Evolutionary conservation across 2,797 vertebrate species (phyloP).

Genomic region (Acanthurus leucopareius): DNA sequence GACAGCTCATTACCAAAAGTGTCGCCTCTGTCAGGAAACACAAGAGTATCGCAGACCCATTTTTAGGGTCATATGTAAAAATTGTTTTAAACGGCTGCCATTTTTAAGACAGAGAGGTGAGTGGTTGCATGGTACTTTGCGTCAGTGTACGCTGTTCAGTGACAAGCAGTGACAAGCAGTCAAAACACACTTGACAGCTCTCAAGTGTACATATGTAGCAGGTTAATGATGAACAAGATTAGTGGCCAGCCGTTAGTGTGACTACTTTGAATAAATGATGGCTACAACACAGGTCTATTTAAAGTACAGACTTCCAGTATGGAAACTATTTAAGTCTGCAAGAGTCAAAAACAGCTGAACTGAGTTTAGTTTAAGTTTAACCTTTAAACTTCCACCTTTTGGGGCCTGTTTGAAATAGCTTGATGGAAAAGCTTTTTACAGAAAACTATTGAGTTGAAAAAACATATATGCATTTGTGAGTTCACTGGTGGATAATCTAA

Average conservation of each 20-base stretch:
- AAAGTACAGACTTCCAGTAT: too few relatives aligned
- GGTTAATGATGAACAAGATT: neutral
- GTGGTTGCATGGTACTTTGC: neutral
- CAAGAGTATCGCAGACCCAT: neutral
- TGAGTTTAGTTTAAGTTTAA: too few relatives aligned
- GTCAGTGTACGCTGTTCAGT: neutral
- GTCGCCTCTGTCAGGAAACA: constrained; percentile 21
- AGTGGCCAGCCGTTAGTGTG: neutral
- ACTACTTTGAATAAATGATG: neutral
- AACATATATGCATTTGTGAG: too few relatives aligned
- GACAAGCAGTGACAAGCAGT: constrained; percentile 8
- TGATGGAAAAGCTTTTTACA: too few relatives aligned
- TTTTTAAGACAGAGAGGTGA: constrained; percentile 10
- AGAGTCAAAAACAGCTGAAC: too few relatives aligned
- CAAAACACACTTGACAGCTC: constrained; percentile 5
- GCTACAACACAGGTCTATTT: too few relatives aligned
- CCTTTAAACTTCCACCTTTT: too few relatives aligned
- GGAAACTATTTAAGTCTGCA: too few relatives aligned
- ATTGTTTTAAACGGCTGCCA: constrained; percentile 20
- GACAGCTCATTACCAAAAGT: constrained; percentile 50
- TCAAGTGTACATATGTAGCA: neutral
- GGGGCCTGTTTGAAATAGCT: too few relatives aligned
- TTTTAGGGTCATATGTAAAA: constrained; percentile 29
- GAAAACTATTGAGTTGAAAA: too few relatives aligned
- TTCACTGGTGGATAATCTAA: too few relatives aligned